These are phyloP conservation scores for Aptenodytes patagonicus DNA, from an alignment of 2,113 vertebrate genomes.

Conservation along the genomic window DNA sequence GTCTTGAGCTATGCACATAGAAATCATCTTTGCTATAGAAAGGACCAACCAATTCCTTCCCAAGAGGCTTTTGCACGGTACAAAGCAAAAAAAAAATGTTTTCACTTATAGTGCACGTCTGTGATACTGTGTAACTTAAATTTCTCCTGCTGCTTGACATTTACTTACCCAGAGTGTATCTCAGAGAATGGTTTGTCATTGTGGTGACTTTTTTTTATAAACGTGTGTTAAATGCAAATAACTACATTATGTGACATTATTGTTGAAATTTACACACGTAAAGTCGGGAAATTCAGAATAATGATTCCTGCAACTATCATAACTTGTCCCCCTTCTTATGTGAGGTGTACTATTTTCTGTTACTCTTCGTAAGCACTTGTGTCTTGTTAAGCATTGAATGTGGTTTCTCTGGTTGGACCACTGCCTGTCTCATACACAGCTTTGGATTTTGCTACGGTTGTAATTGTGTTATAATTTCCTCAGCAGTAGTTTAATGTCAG, in stretches of 20 bases:
- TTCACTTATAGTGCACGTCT: neutral
- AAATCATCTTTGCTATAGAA: conserved; percentile 15
- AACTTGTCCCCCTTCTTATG: neutral
- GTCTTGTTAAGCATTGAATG: neutral
- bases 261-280: neutral
- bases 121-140: conserved; percentile 25
- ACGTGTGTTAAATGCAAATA: conserved; percentile 21
- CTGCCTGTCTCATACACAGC: neutral
- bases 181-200: neutral
- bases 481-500: neutral
- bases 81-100: neutral
- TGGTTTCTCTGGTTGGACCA: neutral
- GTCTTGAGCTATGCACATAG: neutral
- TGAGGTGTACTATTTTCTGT: neutral
- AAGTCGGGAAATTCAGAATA: neutral
- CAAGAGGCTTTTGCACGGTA: neutral
- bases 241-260: neutral
- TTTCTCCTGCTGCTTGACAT: conserved; percentile 10
- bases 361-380: neutral
- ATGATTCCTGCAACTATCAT: neutral
- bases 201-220: neutral
- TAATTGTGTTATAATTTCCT: neutral
- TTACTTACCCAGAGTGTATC: neutral
- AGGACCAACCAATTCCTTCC: neutral
- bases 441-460: neutral